Conservation (phyloP, 2,113 vertebrate genomes). For the Cheilinus undulatus region DNA sequence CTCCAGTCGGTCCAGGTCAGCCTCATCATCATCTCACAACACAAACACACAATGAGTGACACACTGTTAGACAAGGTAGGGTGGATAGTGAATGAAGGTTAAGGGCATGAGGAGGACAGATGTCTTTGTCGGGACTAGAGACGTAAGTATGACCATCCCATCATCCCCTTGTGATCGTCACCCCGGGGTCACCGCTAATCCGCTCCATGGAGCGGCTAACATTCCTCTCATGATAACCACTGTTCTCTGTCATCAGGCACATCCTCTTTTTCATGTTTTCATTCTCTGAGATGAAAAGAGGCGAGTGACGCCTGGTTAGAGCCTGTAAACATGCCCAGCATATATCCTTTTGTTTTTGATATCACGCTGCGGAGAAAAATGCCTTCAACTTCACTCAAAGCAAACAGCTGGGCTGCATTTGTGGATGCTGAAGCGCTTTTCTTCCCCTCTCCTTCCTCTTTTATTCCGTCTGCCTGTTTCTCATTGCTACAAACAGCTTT, state of each 20-base stretch:
- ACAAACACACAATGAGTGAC: conserved; percentile 20
- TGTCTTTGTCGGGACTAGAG: conserved; percentile 51
- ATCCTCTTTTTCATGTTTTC: conserved; percentile 57
- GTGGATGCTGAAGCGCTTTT: conserved; percentile 43
- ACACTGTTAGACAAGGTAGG: conserved; percentile 17
- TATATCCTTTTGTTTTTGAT: conserved; percentile 54
- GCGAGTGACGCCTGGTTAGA: conserved; percentile 6
- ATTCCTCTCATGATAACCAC: conserved; percentile 60
- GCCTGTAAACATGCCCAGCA: conserved; percentile 48
- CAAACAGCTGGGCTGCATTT: conserved; percentile 70
- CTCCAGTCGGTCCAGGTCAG: conserved; percentile 82
- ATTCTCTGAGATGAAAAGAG: conserved; percentile 66
- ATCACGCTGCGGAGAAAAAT: conserved; percentile 56
- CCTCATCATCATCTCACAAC: conserved; percentile 31
- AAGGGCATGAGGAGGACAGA: conserved; percentile 42
- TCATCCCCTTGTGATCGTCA: conserved; percentile 59
- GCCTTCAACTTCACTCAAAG: conserved; percentile 40
- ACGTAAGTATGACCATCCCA: conserved; percentile 56
- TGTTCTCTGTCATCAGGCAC: conserved; percentile 52
- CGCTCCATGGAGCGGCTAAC: conserved; percentile 54
- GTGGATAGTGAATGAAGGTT: conserved; percentile 45
- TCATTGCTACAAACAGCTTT: conserved; percentile 75
- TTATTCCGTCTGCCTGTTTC: conserved; percentile 64
- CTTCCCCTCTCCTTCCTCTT: neutral
- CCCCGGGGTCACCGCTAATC: conserved; percentile 63